These are phyloP conservation scores for Leucosticte australis DNA, from an alignment of 2,113 vertebrate genomes.

Conservation along the genomic window DNA sequence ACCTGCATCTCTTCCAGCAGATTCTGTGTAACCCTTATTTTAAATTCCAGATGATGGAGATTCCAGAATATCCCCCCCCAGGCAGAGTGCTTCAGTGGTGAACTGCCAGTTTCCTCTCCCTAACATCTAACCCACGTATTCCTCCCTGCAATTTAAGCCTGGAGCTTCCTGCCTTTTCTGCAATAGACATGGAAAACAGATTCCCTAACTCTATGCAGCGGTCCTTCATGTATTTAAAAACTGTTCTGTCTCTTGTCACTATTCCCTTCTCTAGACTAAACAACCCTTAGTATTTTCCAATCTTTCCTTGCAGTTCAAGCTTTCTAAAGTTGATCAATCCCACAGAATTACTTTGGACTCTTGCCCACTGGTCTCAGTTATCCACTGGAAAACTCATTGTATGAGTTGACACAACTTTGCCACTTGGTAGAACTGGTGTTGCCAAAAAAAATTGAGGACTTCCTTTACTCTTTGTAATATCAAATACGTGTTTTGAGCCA, in stretches of 20 bases:
- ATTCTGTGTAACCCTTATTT: background rate
- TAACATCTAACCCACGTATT: background rate
- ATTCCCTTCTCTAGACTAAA: slow-evolving; percentile 51
- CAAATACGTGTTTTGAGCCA: background rate
- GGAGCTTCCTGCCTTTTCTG: slow-evolving; percentile 5
- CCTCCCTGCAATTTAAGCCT: background rate
- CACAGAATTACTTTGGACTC: slow-evolving; percentile 3
- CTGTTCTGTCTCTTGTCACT: slow-evolving; percentile 30
- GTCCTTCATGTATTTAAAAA: background rate
- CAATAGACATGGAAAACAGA: slow-evolving; percentile 28
- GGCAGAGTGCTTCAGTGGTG: background rate
- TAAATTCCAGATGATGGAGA: background rate
- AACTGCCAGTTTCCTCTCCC: background rate
- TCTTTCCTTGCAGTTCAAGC: background rate
- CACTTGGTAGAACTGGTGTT: background rate
- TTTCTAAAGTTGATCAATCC: slow-evolving; percentile 41
- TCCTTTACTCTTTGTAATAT: background rate
- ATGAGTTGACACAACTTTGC: background rate
- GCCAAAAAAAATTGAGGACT: background rate
- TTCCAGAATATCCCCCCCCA: background rate
- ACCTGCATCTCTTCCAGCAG: background rate
- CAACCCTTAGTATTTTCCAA: background rate
- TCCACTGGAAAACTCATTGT: slow-evolving; percentile 44
- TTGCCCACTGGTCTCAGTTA: background rate
- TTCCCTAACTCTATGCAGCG: background rate